Evolutionary conservation across 23 tunicate genomes (phyloP), one percentile per base, ranked within the genome.

Genomic region (Ciona savignyi): DNA sequence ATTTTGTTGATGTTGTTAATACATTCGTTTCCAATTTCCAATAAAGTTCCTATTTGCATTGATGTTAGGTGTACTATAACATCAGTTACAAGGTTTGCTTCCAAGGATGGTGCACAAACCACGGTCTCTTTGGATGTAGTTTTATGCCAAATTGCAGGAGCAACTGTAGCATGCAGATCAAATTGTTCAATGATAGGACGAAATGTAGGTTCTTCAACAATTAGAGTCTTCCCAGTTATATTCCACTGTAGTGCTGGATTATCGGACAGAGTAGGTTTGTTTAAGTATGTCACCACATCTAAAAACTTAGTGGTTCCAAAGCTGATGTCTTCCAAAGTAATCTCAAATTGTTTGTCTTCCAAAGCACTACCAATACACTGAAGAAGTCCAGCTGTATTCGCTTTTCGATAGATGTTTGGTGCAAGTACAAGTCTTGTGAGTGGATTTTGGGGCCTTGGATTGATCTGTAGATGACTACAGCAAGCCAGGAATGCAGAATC

Each of bases 211-310:
- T 76, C 75, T 51, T 4, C 9, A 23, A 60, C 22, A 0, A 21
- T 29, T 32, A 2, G 31, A 32, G 25, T 51, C 24, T 78, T 34
- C 0, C 81, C 70, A 23, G 32, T 29, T 23, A 61, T 65, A 32
- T 78, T 85, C 91, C 91, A 85, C 29, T 78, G 79, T 31, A 85
- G 60, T 30, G 91, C 91, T 19, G 91, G 91, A 35, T 85, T 85
- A 32, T 85, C 91, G 33, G 11, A 49, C 3, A 63, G 69, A n/a
- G 68, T 23, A 25, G 89, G 79, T 32, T 73, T 66, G 20, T 85
- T 73, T 21, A 85, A 22, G 27, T 70, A 67, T 29, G 76, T 15
- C 21, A 72, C 60, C 9, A 85, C 49, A 23, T 67, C 80, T 2
- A 11, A 24, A 24, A 33, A 73, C 11, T 78, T 73, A 1, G 83